These are phyloP conservation scores for Tiliqua scincoides DNA, from an alignment of 2,113 vertebrate genomes.

Conservation along the genomic window DNA sequence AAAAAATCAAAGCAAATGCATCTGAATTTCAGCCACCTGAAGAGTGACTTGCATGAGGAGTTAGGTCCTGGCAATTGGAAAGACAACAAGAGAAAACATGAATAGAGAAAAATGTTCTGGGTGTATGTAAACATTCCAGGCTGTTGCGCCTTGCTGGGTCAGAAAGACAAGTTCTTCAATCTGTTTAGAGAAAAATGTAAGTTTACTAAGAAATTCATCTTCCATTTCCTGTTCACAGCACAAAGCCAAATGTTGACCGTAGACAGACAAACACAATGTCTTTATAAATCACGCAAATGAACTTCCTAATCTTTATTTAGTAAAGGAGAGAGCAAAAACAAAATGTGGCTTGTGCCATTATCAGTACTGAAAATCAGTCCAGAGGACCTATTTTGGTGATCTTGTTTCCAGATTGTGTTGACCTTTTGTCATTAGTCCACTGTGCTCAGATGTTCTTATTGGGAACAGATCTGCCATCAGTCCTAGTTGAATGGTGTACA, in stretches of 20 bases:
- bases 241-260: slow-evolving; percentile 56
- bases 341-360: background rate
- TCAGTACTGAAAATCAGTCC: background rate
- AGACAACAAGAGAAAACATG: slow-evolving; percentile 38
- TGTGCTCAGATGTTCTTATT: background rate
- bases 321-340: background rate
- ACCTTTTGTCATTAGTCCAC: background rate
- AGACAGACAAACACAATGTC: slow-evolving; percentile 41
- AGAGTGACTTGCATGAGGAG: too few species aligned
- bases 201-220: slow-evolving; percentile 73
- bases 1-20: too few species aligned
- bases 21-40: too few species aligned
- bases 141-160: slow-evolving; percentile 55
- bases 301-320: slow-evolving; percentile 31
- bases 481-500: background rate
- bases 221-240: slow-evolving; percentile 70
- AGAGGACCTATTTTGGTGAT: background rate
- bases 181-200: slow-evolving; percentile 69
- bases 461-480: background rate
- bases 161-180: slow-evolving; percentile 52
- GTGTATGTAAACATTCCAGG: slow-evolving; percentile 55
- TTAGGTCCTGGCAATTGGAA: background rate
- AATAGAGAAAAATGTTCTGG: slow-evolving; percentile 57
- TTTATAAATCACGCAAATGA: slow-evolving; percentile 33
- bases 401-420: background rate